Evolutionary conservation across 2,888 invertebrate species (phyloP), one percentile per base, ranked within the genome.

Genomic region (Eueremaeus valkanovi): DNA sequence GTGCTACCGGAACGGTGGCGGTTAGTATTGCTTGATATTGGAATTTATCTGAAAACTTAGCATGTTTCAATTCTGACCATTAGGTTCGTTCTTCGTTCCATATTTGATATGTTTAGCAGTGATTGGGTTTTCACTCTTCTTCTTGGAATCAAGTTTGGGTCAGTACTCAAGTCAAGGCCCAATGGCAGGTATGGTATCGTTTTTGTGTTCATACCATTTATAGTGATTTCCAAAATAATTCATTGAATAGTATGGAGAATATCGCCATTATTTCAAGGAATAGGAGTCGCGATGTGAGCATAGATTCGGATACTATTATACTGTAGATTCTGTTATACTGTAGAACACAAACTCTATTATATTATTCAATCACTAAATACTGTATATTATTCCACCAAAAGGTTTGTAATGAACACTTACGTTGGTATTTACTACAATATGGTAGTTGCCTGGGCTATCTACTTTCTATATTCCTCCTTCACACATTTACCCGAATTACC

Each of bases 341-440:
- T n/a, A n/a, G n/a, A n/a, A 36, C 11, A 8, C 11, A 8, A 5
- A 36, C 36, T 11, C 11, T 11, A 36, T 36, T 36, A 8, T 36
- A 8, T 8, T 36, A 36, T 36, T 11, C 5, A 36, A 36, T 36
- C 5, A 36, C 11, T 36, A 36, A 8, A 8, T 36, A 36, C 36
- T 8, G 36, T 8, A 36, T 36, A 36, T 36, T 36, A 8, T 11
- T 8, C 5, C 11, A 36, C 11, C 11, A 8, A 8, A 27, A 61
- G 61, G 61, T 40, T 68, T 68, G 8, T 68, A 40, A 68, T 68
- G 68, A 58, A 58, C n/a, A 24, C 36, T 27, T 75, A 49, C 31
- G 70, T 75, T n/a, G 70, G 75, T 21, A 33, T 75, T 24, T 75
- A 75, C 31, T 75, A 75, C 55, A 75, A 75, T 24, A 72, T 75